phyloP scores from a whole-genome alignment of 92 coral and sea anemone genomes.

The Bergia sp. region DNA sequence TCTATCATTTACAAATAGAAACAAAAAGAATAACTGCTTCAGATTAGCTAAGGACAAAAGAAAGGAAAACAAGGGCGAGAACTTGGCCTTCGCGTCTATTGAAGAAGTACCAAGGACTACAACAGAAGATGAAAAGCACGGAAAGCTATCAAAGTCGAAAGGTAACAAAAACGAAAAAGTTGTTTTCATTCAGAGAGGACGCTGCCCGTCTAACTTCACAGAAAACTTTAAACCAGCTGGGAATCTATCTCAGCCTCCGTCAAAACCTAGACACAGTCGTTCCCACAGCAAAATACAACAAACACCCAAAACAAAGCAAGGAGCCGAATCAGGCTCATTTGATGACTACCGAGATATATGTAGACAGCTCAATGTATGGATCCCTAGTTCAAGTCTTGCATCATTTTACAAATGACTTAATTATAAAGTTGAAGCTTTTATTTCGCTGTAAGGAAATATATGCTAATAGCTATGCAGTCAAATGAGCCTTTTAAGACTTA shows the following conservation, averaged over 20 bases:
- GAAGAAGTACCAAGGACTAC: background rate
- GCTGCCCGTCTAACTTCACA: background rate
- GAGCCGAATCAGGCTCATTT: background rate
- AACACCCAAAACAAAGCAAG: background rate
- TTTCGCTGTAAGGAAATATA: too few relatives aligned
- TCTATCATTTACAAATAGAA: background rate
- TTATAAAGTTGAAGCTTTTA: too few relatives aligned
- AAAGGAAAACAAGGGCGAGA: slow-evolving; percentile 6
- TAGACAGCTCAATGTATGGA: background rate
- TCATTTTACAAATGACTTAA: background rate
- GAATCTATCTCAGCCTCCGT: background rate
- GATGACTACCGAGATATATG: background rate
- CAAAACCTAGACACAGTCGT: background rate
- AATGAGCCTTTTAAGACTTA: too few relatives aligned
- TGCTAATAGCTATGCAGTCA: too few relatives aligned
- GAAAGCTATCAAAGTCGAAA: background rate
- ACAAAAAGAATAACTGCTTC: slow-evolving; percentile 7
- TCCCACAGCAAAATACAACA: too few relatives aligned
- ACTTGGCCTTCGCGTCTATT: background rate
- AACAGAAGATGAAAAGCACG: background rate
- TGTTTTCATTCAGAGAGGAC: slow-evolving; percentile 8
- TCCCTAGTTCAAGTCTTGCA: slow-evolving; percentile 13
- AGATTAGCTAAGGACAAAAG: background rate
- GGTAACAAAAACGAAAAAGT: background rate
- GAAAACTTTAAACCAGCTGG: background rate